These are phyloP conservation scores for Cochlearius cochlearius DNA, from an alignment of 2,113 vertebrate species.

Conservation along the genomic window DNA sequence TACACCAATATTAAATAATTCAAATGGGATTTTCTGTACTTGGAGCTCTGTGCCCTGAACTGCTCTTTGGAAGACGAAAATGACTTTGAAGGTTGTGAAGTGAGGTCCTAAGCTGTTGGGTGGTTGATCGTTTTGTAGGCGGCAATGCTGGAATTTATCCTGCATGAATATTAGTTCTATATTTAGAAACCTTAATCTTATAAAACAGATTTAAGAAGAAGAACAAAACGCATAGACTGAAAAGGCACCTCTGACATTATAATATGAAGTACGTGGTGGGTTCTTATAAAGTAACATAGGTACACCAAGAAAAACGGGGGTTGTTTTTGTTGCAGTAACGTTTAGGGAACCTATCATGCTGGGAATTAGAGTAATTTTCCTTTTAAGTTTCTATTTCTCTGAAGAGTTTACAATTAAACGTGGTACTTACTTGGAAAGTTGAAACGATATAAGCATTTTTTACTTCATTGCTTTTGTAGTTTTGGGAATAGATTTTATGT, in stretches of 20 bases:
- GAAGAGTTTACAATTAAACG: neutral
- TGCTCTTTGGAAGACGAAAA: conserved; percentile 13
- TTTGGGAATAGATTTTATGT: neutral
- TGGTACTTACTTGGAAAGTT: neutral
- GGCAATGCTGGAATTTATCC: neutral
- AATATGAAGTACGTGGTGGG: neutral
- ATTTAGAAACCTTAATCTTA: conserved; percentile 1
- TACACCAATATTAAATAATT: conserved; percentile 61
- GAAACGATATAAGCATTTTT: neutral
- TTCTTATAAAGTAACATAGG: neutral
- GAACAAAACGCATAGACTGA: neutral
- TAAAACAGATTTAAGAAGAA: neutral
- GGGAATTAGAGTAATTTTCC: neutral
- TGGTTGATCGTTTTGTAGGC: neutral
- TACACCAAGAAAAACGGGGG: neutral
- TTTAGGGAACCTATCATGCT: neutral
- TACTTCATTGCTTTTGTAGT: neutral
- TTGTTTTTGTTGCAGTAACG: neutral
- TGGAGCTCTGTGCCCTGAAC: neutral
- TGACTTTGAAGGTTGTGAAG: neutral
- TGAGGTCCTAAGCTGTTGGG: neutral
- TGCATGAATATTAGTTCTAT: neutral
- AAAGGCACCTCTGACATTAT: neutral
- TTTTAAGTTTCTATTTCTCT: neutral
- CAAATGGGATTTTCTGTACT: conserved; percentile 52